Evolutionary conservation across 2,797 vertebrate genomes (phyloP).

Genomic region (Epinephelus awoara): DNA sequence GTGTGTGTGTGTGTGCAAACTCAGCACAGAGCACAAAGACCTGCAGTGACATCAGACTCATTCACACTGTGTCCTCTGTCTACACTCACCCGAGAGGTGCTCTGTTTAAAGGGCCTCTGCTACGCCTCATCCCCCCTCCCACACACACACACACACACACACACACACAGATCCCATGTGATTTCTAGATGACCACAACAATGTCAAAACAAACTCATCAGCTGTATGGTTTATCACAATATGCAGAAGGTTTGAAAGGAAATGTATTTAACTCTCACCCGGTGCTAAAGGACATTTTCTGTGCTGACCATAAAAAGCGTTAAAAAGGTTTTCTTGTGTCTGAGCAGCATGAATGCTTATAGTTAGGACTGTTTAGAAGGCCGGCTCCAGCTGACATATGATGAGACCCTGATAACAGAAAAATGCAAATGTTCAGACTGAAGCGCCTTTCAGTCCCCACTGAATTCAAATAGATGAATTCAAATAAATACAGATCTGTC

Average conservation of each 20-base stretch:
- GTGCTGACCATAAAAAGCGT: not conserved
- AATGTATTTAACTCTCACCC: slow-evolving; percentile 14
- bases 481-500: slow-evolving; percentile 61
- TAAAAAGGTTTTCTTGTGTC: slow-evolving; percentile 30
- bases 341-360: slow-evolving; percentile 20
- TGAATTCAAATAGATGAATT: slow-evolving; percentile 67
- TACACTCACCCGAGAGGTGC: slow-evolving; percentile 67
- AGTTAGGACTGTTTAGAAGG: slow-evolving; percentile 23
- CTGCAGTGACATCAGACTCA: slow-evolving; percentile 79
- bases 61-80: slow-evolving; percentile 81
- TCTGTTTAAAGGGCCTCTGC: slow-evolving; percentile 68
- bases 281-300: slow-evolving; percentile 11
- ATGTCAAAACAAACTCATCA: slow-evolving; percentile 41
- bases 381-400: slow-evolving; percentile 55
- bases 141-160: slow-evolving; percentile 38
- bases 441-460: slow-evolving; percentile 59
- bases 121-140: slow-evolving; percentile 16
- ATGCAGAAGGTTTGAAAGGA: slow-evolving; percentile 6
- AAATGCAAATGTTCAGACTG: slow-evolving; percentile 70
- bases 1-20: slow-evolving; percentile 54
- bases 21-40: slow-evolving; percentile 81
- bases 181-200: slow-evolving; percentile 60
- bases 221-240: slow-evolving; percentile 30
- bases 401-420: slow-evolving; percentile 60
- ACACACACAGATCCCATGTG: slow-evolving; percentile 29